Evolutionary conservation across 2,888 invertebrate species (phyloP).

Genomic region (Pseudeuparius sepicola): DNA sequence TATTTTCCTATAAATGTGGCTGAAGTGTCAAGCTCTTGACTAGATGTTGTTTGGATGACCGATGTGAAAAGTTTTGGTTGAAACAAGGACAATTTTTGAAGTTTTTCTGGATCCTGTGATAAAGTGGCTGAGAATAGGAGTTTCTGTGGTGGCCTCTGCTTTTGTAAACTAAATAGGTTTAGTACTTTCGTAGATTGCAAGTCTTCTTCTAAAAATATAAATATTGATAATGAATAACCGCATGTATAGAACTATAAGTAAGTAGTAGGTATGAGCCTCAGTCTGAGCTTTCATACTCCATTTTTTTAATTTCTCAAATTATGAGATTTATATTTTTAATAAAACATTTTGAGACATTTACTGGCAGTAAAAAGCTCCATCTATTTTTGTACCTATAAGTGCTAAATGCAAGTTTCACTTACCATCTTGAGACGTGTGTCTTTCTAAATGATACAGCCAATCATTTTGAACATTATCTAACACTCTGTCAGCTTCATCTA

Average conservation of each 20-base stretch:
- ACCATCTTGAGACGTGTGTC: conserved; percentile 44
- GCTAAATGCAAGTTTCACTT: conserved; percentile 7
- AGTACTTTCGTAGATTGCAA: conserved; percentile 27
- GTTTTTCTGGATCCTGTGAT: conserved; percentile 91
- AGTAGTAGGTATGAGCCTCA: no score
- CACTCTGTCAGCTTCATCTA: conserved; percentile 96
- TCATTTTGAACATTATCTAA: conserved; percentile 87
- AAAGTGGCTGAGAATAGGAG: conserved; percentile 95
- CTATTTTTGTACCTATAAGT: not conserved
- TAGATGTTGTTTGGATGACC: conserved; percentile 37
- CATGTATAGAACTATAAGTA: not conserved
- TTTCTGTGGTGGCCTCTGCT: conserved; percentile 54
- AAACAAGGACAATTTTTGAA: conserved; percentile 80
- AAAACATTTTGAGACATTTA: no score
- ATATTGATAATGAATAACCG: no score
- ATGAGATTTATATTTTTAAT: no score
- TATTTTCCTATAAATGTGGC: conserved; percentile 64
- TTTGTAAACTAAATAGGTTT: conserved; percentile 32
- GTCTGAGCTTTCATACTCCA: no score
- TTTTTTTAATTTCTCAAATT: no score
- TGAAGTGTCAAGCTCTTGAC: conserved; percentile 30
- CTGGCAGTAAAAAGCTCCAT: no score
- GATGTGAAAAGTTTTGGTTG: conserved; percentile 87
- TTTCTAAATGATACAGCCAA: conserved; percentile 77
- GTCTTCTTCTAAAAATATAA: conserved; percentile 27